phyloP scores from a whole-genome alignment of 2,888 invertebrate species.

The Drosophila flavopinicola region DNA sequence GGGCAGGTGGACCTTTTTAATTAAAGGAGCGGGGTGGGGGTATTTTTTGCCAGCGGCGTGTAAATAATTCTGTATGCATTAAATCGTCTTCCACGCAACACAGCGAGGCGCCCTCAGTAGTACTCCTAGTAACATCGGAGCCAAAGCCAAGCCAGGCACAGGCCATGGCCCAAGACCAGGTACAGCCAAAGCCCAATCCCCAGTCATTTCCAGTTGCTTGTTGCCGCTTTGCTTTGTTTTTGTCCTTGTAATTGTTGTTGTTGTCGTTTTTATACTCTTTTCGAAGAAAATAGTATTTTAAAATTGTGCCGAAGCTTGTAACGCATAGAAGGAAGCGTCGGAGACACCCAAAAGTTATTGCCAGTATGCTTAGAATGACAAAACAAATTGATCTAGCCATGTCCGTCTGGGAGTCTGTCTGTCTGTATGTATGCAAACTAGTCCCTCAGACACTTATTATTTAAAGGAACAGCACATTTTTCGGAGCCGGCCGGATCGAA shows the following conservation, averaged over 20 bases:
- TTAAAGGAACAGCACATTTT: too few species aligned
- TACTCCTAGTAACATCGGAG: not conserved
- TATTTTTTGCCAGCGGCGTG: constrained; percentile 75
- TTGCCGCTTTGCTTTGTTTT: constrained; percentile 34
- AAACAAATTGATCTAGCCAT: too few species aligned
- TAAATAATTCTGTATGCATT: constrained; percentile 81
- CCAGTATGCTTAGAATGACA: too few species aligned
- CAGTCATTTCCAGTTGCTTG: constrained; percentile 9
- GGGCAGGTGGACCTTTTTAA: constrained; percentile 19
- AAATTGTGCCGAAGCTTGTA: too few species aligned
- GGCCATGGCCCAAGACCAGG: not conserved
- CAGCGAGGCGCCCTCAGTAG: constrained; percentile 10
- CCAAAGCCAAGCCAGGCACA: not conserved
- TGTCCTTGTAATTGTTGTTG: not conserved
- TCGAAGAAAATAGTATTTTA: too few species aligned
- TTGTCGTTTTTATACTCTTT: constrained; percentile 4
- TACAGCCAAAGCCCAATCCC: not conserved
- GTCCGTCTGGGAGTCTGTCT: too few species aligned
- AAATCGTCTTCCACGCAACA: constrained; percentile 68
- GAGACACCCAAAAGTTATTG: too few species aligned
- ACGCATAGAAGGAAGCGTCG: too few species aligned
- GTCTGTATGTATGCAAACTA: too few species aligned
- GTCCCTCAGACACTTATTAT: too few species aligned
- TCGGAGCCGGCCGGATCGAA: too few species aligned
- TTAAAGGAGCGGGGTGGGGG: constrained; percentile 51